phyloP scores from a whole-genome alignment of 2,888 invertebrate genomes.

The Cantharis flavilabris region DNA sequence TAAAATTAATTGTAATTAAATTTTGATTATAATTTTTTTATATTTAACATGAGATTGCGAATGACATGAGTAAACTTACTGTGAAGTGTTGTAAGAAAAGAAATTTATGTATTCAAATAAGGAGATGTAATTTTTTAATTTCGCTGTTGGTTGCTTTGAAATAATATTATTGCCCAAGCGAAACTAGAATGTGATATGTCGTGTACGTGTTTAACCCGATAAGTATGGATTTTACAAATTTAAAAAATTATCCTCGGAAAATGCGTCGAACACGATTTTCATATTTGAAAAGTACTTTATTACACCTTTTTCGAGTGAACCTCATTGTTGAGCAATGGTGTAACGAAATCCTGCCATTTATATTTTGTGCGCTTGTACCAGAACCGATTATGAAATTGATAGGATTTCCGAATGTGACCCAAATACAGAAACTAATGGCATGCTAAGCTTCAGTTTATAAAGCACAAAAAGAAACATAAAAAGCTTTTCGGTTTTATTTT shows the following conservation, averaged over 20 bases:
- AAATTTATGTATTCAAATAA: background rate
- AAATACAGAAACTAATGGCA: conserved; percentile 23
- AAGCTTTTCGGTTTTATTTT: background rate
- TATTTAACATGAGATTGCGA: background rate
- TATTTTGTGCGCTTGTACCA: conserved; percentile 30
- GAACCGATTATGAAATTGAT: conserved; percentile 28
- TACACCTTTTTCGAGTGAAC: conserved; percentile 8
- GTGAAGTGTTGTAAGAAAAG: background rate
- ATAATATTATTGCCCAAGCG: background rate
- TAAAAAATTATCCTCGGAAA: background rate
- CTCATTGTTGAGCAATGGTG: conserved; percentile 29
- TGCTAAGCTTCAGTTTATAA: background rate
- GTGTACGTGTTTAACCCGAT: background rate
- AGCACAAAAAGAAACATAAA: background rate
- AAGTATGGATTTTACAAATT: background rate
- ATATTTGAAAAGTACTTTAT: conserved; percentile 11
- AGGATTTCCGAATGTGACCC: conserved; percentile 34
- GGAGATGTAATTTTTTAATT: conserved; percentile 1
- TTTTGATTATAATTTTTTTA: background rate
- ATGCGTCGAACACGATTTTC: conserved; percentile 5
- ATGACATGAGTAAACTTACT: background rate
- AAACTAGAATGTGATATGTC: background rate
- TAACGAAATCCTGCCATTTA: conserved; percentile 35
- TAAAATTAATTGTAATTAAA: background rate
- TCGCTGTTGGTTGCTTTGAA: background rate